Percentiles rank a stretch among this genome's conserved stretches.
Evolutionary conservation across 2,113 vertebrate species (phyloP).

Genomic region (Nerophis lumbriciformis): DNA sequence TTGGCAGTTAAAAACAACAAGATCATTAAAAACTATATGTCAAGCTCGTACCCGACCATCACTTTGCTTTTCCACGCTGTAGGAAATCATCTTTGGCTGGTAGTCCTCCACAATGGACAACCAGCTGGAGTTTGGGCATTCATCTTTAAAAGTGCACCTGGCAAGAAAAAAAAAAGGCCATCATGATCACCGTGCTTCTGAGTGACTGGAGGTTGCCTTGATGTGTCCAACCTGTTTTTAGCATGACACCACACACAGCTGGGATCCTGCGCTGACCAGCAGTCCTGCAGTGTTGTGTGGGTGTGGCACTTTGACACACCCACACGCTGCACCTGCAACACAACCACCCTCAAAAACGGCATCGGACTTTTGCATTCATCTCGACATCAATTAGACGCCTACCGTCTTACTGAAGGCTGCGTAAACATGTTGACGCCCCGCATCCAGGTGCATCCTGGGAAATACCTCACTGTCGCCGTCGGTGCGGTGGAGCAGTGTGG

Average conservation of each 20-base stretch:
- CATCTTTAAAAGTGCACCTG: slow-evolving; percentile 60
- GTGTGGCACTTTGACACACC: slow-evolving; percentile 74
- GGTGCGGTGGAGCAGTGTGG: slow-evolving; percentile 79
- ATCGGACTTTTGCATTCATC: too few species aligned
- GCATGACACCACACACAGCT: slow-evolving; percentile 85
- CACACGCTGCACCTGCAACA: slow-evolving; percentile 79
- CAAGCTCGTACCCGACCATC: slow-evolving; percentile 36
- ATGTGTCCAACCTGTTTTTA: slow-evolving; percentile 41
- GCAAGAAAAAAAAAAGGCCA: neutral
- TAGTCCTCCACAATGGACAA: slow-evolving; percentile 49
- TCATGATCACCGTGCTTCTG: neutral
- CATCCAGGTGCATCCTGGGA: slow-evolving; percentile 78
- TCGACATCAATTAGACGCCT: neutral
- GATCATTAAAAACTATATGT: too few species aligned
- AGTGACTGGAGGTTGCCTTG: neutral
- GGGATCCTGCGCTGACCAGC: slow-evolving; percentile 81
- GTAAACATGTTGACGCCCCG: slow-evolving; percentile 78
- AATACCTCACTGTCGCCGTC: slow-evolving; percentile 75
- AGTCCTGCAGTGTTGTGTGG: slow-evolving; percentile 64
- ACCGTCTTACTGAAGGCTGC: slow-evolving; percentile 80
- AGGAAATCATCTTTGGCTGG: slow-evolving; percentile 49
- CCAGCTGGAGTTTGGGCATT: slow-evolving; percentile 59
- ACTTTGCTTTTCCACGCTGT: slow-evolving; percentile 18
- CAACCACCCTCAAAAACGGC: neutral
- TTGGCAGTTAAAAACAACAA: too few species aligned